These are phyloP conservation scores for Ochropacha duplaris DNA, from an alignment of 2,888 invertebrate genomes.

Conservation along the genomic window DNA sequence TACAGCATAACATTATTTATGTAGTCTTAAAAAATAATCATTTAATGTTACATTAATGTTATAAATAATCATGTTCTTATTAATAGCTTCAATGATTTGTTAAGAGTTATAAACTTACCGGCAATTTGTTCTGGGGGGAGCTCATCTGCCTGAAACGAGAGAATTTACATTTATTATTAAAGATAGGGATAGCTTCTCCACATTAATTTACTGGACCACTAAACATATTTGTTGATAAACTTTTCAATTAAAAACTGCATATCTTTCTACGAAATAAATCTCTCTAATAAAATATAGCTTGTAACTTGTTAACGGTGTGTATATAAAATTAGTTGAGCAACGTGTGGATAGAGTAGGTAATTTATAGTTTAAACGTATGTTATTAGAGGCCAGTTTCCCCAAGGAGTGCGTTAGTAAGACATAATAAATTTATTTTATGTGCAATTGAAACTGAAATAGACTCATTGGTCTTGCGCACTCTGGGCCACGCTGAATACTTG, in stretches of 20 bases:
- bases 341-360: background rate
- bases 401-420: constrained; percentile 44
- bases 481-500: constrained; percentile 19
- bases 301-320: background rate
- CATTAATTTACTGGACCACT: background rate
- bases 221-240: background rate
- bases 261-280: background rate
- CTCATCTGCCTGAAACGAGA: constrained; percentile 90
- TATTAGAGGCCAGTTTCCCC: constrained; percentile 40
- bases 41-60: constrained; percentile 32
- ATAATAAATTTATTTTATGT: constrained; percentile 75
- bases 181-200: background rate
- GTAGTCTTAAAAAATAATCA: constrained; percentile 29
- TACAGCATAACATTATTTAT: constrained; percentile 38
- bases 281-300: background rate
- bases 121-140: constrained; percentile 95
- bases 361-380: constrained; percentile 24
- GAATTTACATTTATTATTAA: background rate
- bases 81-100: constrained; percentile 22
- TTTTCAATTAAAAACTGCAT: background rate
- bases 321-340: background rate
- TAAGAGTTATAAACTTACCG: constrained; percentile 83
- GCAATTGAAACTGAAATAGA: constrained; percentile 73
- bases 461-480: constrained; percentile 43
- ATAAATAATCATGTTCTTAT: constrained; percentile 22